These are phyloP conservation scores for Hydraecia micacea DNA, from an alignment of 2,888 invertebrate species.

Conservation along the genomic window DNA sequence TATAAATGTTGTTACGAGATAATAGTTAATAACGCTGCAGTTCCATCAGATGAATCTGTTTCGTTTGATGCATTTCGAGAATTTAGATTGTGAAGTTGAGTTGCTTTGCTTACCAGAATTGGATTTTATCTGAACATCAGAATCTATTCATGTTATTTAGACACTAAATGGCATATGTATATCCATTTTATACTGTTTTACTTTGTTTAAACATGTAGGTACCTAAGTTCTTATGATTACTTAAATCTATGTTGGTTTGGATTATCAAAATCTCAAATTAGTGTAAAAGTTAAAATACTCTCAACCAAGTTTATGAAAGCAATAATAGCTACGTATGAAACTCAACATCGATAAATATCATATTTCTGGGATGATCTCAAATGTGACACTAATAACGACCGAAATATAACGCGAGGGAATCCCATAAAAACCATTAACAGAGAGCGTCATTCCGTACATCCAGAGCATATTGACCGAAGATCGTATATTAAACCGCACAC, in stretches of 20 bases:
- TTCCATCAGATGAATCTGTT: conserved; percentile 15
- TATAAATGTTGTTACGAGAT: conserved; percentile 15
- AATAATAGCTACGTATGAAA: conserved; percentile 45
- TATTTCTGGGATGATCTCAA: conserved; percentile 59
- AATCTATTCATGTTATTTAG: neutral
- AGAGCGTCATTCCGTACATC: conserved; percentile 49
- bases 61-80: conserved; percentile 23
- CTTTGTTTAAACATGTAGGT: no score
- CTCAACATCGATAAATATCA: conserved; percentile 58
- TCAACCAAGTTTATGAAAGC: conserved; percentile 19
- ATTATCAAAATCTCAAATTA: neutral
- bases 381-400: conserved; percentile 62
- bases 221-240: neutral
- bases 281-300: conserved; percentile 15
- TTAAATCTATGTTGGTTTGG: neutral
- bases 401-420: conserved; percentile 61
- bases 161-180: neutral
- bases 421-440: conserved; percentile 63
- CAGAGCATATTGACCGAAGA: conserved; percentile 61
- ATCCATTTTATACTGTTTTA: neutral
- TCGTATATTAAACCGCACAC: conserved; percentile 76
- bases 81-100: neutral
- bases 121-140: neutral
- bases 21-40: conserved; percentile 1
- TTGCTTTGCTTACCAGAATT: conserved; percentile 5